A percentile compares a stretch with the other conserved stretches of the same genome.
Evolutionary conservation across 2,113 vertebrate genomes (phyloP).

Genomic region (Aspidoscelis tigris): DNA sequence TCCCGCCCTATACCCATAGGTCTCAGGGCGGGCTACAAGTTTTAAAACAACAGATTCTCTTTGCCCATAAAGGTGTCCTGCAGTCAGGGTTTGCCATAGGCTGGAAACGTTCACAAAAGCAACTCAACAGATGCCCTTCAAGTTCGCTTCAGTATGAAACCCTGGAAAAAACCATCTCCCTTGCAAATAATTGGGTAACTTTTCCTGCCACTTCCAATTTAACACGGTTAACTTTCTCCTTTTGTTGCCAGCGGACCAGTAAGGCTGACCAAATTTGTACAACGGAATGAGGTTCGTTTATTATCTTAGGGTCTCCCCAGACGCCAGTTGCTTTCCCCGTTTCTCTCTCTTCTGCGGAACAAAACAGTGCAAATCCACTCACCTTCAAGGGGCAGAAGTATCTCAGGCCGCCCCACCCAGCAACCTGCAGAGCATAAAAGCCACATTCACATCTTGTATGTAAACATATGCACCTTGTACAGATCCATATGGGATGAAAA

Average conservation of each 20-base stretch:
- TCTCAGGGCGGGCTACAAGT: no score
- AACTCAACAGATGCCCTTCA: constrained; percentile 4
- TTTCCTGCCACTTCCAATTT: constrained; percentile 29
- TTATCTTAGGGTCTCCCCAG: constrained; percentile 7
- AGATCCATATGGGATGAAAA: no score
- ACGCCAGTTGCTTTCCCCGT: neutral
- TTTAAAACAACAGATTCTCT: no score
- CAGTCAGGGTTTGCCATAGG: neutral
- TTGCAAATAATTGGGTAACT: constrained; percentile 11
- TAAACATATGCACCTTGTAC: no score
- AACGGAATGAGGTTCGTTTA: neutral
- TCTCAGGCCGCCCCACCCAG: neutral
- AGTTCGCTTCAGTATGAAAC: neutral
- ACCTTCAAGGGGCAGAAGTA: no score
- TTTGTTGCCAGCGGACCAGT: neutral
- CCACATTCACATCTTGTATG: no score
- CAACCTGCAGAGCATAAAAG: no score
- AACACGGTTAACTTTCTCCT: neutral
- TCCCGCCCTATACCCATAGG: no score
- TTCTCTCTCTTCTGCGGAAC: neutral
- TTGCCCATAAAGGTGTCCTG: neutral
- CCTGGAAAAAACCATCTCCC: constrained; percentile 3
- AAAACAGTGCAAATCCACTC: no score
- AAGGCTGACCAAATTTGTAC: neutral
- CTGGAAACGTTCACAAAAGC: neutral